phyloP scores from a whole-genome alignment of 2,113 vertebrate species.

The Callipepla squamata region DNA sequence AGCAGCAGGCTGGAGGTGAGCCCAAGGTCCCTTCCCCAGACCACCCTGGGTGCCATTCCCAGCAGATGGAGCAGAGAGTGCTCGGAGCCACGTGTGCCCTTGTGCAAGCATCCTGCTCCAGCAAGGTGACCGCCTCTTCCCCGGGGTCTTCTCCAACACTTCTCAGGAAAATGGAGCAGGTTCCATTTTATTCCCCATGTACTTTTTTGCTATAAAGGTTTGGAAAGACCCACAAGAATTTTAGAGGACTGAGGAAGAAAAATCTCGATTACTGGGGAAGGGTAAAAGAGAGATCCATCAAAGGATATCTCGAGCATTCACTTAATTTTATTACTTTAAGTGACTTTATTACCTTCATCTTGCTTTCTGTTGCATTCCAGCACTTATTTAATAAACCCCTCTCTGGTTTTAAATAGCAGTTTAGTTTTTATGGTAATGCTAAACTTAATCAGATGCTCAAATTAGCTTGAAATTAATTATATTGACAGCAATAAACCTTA shows the following conservation, averaged over 20 bases:
- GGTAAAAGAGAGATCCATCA: conserved; percentile 12
- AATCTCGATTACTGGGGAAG: neutral
- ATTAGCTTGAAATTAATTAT: conserved; percentile 68
- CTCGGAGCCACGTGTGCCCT: neutral
- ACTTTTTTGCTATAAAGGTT: neutral
- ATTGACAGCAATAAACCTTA: conserved; percentile 36
- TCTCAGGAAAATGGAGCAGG: neutral
- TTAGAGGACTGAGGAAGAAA: neutral
- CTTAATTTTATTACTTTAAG: conserved; percentile 48
- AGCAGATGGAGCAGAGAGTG: neutral
- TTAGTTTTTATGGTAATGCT: conserved; percentile 52
- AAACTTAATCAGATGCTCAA: conserved; percentile 67
- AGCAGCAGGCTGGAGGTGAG: neutral
- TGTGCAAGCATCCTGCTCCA: neutral
- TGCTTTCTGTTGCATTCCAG: conserved; percentile 44
- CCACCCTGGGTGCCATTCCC: neutral
- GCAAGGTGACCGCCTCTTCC: neutral
- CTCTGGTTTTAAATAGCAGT: conserved; percentile 46
- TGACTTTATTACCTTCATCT: conserved; percentile 58
- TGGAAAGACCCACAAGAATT: rapidly evolving
- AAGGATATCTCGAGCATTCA: neutral
- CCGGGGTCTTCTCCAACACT: neutral
- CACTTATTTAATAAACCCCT: conserved; percentile 47
- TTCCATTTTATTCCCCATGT: rapidly evolving
- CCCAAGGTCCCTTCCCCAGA: neutral